Evolutionary conservation across 2,888 invertebrate genomes (phyloP).

Genomic region (Tribolium freemani): DNA sequence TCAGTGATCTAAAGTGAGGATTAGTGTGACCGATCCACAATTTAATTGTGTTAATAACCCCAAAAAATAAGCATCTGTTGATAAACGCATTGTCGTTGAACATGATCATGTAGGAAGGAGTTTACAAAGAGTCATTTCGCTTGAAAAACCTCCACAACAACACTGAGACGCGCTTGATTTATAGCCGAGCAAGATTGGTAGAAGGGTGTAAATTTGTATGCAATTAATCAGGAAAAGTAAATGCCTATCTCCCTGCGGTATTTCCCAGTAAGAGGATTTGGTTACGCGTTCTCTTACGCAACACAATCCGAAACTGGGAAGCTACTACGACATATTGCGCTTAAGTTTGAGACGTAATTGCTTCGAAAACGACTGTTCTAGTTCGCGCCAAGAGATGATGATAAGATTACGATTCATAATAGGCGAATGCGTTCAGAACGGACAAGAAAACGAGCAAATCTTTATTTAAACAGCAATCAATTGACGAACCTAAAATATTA

Average conservation of each 20-base stretch:
- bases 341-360: slow-evolving; percentile 23
- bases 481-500: too few relatives aligned
- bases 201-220: slow-evolving; percentile 40
- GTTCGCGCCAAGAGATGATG: not conserved
- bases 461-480: too few relatives aligned
- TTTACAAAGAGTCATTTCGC: slow-evolving; percentile 22
- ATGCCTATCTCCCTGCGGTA: slow-evolving; percentile 37
- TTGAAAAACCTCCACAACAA: slow-evolving; percentile 25
- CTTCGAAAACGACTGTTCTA: slow-evolving; percentile 13
- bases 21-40: not conserved
- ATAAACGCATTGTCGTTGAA: slow-evolving; percentile 13
- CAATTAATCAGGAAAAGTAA: slow-evolving; percentile 39
- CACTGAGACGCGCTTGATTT: slow-evolving; percentile 22
- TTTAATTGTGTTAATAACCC: slow-evolving; percentile 1
- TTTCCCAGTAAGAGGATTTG: slow-evolving; percentile 24
- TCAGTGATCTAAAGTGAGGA: not conserved
- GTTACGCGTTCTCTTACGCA: slow-evolving; percentile 35
- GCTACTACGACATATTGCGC: slow-evolving; percentile 26
- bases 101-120: slow-evolving; percentile 22
- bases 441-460: too few relatives aligned
- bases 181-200: slow-evolving; percentile 20
- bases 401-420: not conserved
- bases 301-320: slow-evolving; percentile 28
- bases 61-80: slow-evolving; percentile 16
- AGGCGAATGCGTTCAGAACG: too few relatives aligned